Evolutionary conservation across 2,888 invertebrate genomes (phyloP).

Genomic region (Drepana falcataria): DNA sequence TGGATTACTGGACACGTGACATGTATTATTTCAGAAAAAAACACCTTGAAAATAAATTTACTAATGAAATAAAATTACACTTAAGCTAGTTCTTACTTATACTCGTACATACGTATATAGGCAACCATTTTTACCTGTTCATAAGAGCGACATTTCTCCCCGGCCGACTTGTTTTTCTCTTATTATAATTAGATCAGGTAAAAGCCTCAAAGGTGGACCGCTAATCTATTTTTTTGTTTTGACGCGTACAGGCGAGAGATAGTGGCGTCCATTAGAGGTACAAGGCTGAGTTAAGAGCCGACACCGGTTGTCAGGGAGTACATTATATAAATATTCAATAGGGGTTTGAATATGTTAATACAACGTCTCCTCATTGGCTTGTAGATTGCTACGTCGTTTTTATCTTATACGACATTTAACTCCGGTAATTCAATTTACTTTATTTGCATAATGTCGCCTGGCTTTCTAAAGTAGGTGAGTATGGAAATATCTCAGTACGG

Average conservation of each 20-base stretch:
- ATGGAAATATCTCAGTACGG: constrained; percentile 55
- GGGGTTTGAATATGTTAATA: constrained; percentile 76
- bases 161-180: constrained; percentile 6
- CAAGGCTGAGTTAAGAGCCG: constrained; percentile 61
- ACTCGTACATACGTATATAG: constrained; percentile 10
- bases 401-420: constrained; percentile 79
- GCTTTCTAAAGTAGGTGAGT: constrained; percentile 71
- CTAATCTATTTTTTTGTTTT: constrained; percentile 54
- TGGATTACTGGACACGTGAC: too few relatives aligned
- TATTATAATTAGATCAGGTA: constrained; percentile 24
- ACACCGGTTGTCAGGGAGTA: constrained; percentile 41
- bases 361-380: constrained; percentile 73
- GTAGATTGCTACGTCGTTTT: constrained; percentile 77
- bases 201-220: constrained; percentile 31
- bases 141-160: background rate
- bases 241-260: constrained; percentile 54
- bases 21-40: too few relatives aligned
- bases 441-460: constrained; percentile 75
- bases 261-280: constrained; percentile 65
- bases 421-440: constrained; percentile 78
- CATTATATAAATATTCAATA: constrained; percentile 76
- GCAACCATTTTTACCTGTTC: constrained; percentile 15
- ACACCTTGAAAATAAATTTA: too few relatives aligned
- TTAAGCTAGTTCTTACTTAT: background rate
- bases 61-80: too few relatives aligned